A percentile compares a stretch with the other conserved stretches of the same genome.
Evolutionary conservation across 2,888 invertebrate species (phyloP).

Genomic region (Nowickia ferox): DNA sequence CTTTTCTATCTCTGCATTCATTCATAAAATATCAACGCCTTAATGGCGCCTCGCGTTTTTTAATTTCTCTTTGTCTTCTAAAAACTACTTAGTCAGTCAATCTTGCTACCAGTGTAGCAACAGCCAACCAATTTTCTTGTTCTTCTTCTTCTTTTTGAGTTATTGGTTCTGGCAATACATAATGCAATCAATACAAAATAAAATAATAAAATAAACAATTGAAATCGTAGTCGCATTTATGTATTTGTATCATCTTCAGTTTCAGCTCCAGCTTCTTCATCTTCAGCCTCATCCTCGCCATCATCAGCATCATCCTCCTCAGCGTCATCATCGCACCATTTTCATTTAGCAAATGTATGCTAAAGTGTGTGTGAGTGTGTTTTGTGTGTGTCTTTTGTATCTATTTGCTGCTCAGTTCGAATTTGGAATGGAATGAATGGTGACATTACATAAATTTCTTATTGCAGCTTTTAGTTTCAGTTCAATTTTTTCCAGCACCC

Average conservation of each 20-base stretch:
- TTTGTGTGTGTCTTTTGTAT: conserved; percentile 23
- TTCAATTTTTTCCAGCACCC: conserved; percentile 49
- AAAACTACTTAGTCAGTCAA: conserved; percentile 47
- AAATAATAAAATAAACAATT: conserved; percentile 30
- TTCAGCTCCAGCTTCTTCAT: conserved; percentile 40
- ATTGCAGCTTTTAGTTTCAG: conserved; percentile 54
- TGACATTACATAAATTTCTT: conserved; percentile 69
- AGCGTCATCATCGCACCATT: conserved; percentile 16
- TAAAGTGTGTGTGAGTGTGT: not conserved
- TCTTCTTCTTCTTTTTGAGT: not conserved
- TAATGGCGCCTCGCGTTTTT: conserved; percentile 70
- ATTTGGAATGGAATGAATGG: conserved; percentile 60
- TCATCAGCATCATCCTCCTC: conserved; percentile 21
- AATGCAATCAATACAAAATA: conserved; percentile 54
- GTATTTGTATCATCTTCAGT: conserved; percentile 67
- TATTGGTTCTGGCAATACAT: conserved; percentile 29
- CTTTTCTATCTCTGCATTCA: conserved; percentile 54
- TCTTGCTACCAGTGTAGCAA: conserved; percentile 10
- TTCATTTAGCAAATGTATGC: conserved; percentile 34
- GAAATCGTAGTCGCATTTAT: conserved; percentile 51
- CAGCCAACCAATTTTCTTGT: not conserved
- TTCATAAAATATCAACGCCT: conserved; percentile 71
- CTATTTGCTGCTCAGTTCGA: conserved; percentile 34
- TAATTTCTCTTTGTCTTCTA: conserved; percentile 51
- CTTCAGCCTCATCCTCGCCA: conserved; percentile 12